Evolutionary conservation across 2,113 vertebrate species (phyloP).

Genomic region (Vulpes vulpes): DNA sequence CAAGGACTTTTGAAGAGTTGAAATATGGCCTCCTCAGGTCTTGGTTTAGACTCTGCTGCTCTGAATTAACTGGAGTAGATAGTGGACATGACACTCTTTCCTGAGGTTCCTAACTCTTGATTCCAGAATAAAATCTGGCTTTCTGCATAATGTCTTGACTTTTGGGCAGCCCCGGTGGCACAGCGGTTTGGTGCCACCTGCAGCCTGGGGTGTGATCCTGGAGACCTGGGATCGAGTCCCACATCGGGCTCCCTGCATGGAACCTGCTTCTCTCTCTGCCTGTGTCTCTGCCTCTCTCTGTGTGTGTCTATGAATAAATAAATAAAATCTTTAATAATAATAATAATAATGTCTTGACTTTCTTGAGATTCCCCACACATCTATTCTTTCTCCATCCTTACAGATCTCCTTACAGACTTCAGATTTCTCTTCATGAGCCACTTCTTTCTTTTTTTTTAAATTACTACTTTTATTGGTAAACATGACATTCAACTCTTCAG

Average conservation of each 20-base stretch:
- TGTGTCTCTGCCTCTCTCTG: no score
- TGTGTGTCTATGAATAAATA: no score
- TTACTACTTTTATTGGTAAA: constrained; percentile 74
- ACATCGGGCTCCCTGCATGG: no score
- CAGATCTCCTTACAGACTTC: background rate
- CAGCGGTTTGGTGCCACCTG: no score
- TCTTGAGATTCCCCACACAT: background rate
- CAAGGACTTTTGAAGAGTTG: background rate
- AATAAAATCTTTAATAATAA: no score
- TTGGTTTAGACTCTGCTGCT: background rate
- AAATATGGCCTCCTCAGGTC: background rate
- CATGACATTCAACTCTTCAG: constrained; percentile 43
- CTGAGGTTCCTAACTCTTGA: background rate
- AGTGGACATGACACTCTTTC: background rate
- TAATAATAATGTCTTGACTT: background rate
- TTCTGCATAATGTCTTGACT: background rate
- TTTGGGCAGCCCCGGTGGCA: no score
- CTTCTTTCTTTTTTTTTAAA: no score
- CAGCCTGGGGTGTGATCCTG: no score
- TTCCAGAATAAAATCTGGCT: background rate
- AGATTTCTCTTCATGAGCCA: background rate
- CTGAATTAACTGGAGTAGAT: background rate
- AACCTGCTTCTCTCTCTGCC: no score
- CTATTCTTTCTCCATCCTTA: background rate
- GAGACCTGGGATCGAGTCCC: no score